Evolutionary conservation across 2,113 vertebrate species (phyloP), one percentile per base, ranked within the genome.

Genomic region (Amblyopsis rosae): DNA sequence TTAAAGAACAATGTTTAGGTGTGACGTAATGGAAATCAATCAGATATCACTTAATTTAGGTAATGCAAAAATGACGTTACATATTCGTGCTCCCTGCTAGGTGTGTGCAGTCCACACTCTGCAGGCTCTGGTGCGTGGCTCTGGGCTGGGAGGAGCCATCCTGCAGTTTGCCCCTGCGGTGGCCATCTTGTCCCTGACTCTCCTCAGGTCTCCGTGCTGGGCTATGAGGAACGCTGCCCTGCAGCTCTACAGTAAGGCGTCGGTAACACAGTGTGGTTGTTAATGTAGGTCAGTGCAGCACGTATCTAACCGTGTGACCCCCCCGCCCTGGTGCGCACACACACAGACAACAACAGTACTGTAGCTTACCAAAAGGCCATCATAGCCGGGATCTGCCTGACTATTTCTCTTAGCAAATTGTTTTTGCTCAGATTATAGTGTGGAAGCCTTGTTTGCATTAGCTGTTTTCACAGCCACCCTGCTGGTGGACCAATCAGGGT

Each of bases 171-270:
- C 92, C 1, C 76, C 92, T 0, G 79, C 86, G 0, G 87, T 96
- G 51, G 85, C 92, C 81, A 81, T 89, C 15, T 72, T 96, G 79
- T 92, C 93, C 0, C 89, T 97, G 59, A 88, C 3, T 15, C 87
- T 93, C 6, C 82, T 97, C 46, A 85, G 88, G 45, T 96, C 95
- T 0, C 90, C 94, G 0, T 95, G 93, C 88, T 97, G 96, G 95
- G 94, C 94, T 71, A 95, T 97, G 95, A 95, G 95, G 81, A 97
- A 97, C 0, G 96, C 95, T 0, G 93, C 95, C 51, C 90, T 95
- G 78, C 96, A 97, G 77, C 95, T 97, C 55, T 96, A 96, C 91
- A 95, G 96, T 97, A 89, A 84, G 92, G 87, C 26, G 47, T 19
- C 10, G 5, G 47, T 10, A 19, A 53, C 10, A 51, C 10, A 45